Evolutionary conservation across 2,888 invertebrate genomes (phyloP).

Genomic region (Euphydryas editha): DNA sequence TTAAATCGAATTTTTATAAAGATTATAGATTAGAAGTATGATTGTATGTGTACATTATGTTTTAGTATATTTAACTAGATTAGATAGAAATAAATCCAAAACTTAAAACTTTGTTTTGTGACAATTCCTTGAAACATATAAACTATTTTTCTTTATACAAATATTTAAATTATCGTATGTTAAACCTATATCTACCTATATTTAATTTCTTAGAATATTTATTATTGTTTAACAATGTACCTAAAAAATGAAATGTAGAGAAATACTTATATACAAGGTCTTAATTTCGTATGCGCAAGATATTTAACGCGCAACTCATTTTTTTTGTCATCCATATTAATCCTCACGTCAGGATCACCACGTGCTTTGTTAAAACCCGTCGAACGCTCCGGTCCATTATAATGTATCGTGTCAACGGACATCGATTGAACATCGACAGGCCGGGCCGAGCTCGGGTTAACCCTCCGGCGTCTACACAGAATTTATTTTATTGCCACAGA

Average conservation of each 20-base stretch:
- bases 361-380: conserved; percentile 81
- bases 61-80: not conserved
- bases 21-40: not conserved
- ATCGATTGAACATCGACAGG: conserved; percentile 80
- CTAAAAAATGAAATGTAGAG: conserved; percentile 3
- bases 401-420: conserved; percentile 83
- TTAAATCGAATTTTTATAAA: not conserved
- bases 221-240: not conserved
- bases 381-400: conserved; percentile 78
- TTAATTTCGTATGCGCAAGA: conserved; percentile 71
- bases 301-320: conserved; percentile 59
- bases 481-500: conserved; percentile 82
- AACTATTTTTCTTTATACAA: not conserved
- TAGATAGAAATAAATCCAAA: not conserved
- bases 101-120: not conserved
- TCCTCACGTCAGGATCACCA: conserved; percentile 81
- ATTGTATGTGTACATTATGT: not conserved
- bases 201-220: not conserved
- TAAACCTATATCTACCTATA: not conserved
- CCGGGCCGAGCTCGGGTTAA: conserved; percentile 64
- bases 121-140: not conserved
- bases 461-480: conserved; percentile 81
- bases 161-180: not conserved
- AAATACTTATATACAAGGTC: conserved; percentile 56
- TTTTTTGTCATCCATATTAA: conserved; percentile 79